Evolutionary conservation across 2,888 invertebrate genomes (phyloP).

Genomic region (Mesoligia furuncula): DNA sequence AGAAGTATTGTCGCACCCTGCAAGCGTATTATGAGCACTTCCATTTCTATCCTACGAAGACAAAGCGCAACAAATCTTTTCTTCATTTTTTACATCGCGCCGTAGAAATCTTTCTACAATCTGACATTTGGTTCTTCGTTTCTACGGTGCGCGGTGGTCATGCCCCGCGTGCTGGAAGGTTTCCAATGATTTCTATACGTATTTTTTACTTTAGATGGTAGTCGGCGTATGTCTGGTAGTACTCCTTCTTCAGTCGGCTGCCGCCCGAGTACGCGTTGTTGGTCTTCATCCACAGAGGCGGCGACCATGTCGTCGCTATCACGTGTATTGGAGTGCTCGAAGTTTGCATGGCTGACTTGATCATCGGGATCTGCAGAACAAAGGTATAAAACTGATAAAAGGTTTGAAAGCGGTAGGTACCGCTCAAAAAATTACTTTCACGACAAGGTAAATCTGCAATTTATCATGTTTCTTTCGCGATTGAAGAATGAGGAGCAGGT

Average conservation of each 20-base stretch:
- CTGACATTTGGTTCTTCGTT: neutral
- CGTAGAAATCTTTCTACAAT: neutral
- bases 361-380: conserved; percentile 84
- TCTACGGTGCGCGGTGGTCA: neutral
- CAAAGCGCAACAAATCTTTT: neutral
- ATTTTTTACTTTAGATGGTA: conserved; percentile 92
- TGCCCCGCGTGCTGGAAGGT: neutral
- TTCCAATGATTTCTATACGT: neutral
- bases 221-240: conserved; percentile 94
- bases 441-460: neutral
- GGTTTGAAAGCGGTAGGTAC: neutral
- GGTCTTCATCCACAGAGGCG: conserved; percentile 93
- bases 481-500: neutral
- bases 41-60: neutral
- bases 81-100: neutral
- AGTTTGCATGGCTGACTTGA: conserved; percentile 78
- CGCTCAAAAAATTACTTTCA: neutral
- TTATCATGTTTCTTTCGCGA: no score
- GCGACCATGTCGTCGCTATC: conserved; percentile 90
- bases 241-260: conserved; percentile 85
- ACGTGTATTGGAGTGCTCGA: conserved; percentile 79
- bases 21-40: neutral
- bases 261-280: conserved; percentile 86
- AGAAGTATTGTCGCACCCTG: neutral
- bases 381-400: neutral